Evolutionary conservation across 2,888 invertebrate species (phyloP), one percentile per base, ranked within the genome.

Genomic region (Lycophotia porphyrea): DNA sequence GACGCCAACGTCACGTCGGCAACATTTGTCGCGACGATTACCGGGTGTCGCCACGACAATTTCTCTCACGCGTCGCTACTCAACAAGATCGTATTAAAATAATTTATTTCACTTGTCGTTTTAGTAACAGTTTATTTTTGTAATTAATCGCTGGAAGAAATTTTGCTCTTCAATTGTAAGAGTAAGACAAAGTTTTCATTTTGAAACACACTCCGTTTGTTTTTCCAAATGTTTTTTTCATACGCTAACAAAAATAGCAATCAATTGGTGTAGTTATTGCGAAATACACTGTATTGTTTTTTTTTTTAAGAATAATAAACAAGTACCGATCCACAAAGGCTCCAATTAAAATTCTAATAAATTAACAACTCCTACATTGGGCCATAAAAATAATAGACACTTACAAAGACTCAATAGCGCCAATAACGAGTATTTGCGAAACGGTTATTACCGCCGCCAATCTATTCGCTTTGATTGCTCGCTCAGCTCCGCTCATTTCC

Each of bases 401-500:
- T 64, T 52, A 60, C 31, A 74, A 55, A 67, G 34, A 39, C 68
- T 61, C 58, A 63, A 72, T 72, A 27, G 27, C 69, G 18, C 39
- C 34, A 63, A 74, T 84, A 81, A 77, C 71, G 68, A 77, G 81
- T 82, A 75, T 80, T 82, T 81, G 82, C 71, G 44, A 73, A 80
- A 80, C 74, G 58, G 69, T 79, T 77, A 74, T 80, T 74, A 81
- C 71, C 36, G 36, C 67, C 61, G 27, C 55, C 74, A 68, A 67
- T 63, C 52, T 72, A 79, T 67, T 74, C 74, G 75, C 75, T 87
- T 85, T 89, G 90, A 91, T 90, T 90, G 85, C 85, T 89, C 90
- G 90, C 90, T 90, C 87, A 68, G 82, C 72, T 80, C 18, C 90
- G 90, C 91, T 92, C 90, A 92, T 93, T 92, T 93, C 93, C 92